These are phyloP conservation scores for Ctenopoma kingsleyae DNA, from an alignment of 2,797 vertebrate genomes.

Conservation along the genomic window DNA sequence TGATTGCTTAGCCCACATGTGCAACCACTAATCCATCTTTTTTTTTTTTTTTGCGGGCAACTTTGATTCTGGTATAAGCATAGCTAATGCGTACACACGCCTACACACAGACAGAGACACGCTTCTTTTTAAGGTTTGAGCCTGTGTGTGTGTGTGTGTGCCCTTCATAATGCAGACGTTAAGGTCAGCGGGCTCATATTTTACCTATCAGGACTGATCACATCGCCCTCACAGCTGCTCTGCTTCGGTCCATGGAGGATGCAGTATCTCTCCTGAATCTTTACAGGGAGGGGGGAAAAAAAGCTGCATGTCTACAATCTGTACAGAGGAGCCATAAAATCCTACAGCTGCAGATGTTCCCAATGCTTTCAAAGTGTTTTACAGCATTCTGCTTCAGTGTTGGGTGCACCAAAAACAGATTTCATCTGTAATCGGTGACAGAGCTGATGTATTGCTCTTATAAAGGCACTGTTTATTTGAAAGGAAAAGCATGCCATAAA, in stretches of 20 bases:
- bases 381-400: constrained; percentile 28
- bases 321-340: constrained; percentile 39
- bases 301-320: constrained; percentile 22
- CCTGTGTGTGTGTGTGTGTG: constrained; percentile 24
- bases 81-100: neutral
- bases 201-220: constrained; percentile 77
- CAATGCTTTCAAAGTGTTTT: constrained; percentile 16
- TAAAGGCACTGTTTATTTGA: constrained; percentile 53
- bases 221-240: constrained; percentile 62
- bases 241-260: constrained; percentile 49
- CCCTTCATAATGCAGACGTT: constrained; percentile 64
- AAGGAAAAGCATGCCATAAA: constrained; percentile 48
- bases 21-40: neutral
- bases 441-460: constrained; percentile 33
- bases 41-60: constrained; percentile 10
- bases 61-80: constrained; percentile 18
- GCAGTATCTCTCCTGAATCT: constrained; percentile 55
- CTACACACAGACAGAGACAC: neutral
- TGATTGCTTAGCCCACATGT: constrained; percentile 43
- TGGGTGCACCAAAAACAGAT: constrained; percentile 37
- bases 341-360: constrained; percentile 48
- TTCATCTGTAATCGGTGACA: constrained; percentile 44
- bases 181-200: constrained; percentile 77
- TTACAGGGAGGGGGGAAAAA: constrained; percentile 17
- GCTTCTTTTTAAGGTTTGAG: constrained; percentile 11